phyloP scores from a whole-genome alignment of 1,140 invertebrate species.

The Drosophila eugracilis region DNA sequence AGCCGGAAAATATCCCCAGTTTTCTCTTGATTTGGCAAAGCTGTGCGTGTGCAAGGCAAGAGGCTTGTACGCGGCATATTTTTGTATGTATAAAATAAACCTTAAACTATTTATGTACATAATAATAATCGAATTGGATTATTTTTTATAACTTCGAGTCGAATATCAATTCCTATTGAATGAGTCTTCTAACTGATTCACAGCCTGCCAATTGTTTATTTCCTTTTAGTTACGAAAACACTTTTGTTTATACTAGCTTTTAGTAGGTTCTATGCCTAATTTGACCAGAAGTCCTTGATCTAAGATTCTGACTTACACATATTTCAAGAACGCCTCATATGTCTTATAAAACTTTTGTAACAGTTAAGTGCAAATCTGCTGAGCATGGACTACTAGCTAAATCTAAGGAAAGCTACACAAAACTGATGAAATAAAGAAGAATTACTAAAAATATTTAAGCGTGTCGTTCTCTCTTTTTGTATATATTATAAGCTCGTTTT shows the following conservation, averaged over 20 bases:
- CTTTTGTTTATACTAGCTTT: slow-evolving; percentile 7
- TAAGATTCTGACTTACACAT: slow-evolving; percentile 19
- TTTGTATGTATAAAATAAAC: slow-evolving; percentile 65
- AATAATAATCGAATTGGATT: slow-evolving; percentile 13
- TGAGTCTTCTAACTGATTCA: slow-evolving; percentile 72
- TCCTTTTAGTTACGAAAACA: slow-evolving; percentile 20
- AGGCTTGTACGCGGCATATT: slow-evolving; percentile 43
- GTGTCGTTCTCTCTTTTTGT: not conserved
- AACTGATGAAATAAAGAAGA: slow-evolving; percentile 73
- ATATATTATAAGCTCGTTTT: slow-evolving; percentile 29
- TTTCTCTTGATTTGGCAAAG: slow-evolving; percentile 34
- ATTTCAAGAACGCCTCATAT: slow-evolving; percentile 26
- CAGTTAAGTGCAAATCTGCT: slow-evolving; percentile 63
- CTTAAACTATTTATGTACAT: slow-evolving; percentile 40
- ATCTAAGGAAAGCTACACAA: slow-evolving; percentile 52
- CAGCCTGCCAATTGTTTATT: slow-evolving; percentile 72
- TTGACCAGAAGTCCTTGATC: slow-evolving; percentile 21
- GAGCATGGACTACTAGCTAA: slow-evolving; percentile 79
- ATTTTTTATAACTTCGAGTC: slow-evolving; percentile 32
- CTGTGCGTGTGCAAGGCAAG: slow-evolving; percentile 2
- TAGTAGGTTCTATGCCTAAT: slow-evolving; percentile 5
- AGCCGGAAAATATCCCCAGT: slow-evolving; percentile 18
- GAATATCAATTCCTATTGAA: slow-evolving; percentile 60
- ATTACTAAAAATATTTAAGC: slow-evolving; percentile 31
- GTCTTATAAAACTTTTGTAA: slow-evolving; percentile 49